A percentile compares a stretch with the other conserved stretches of the same genome.
phyloP scores from a whole-genome alignment of 1,140 invertebrate species.

The Trichoplusia ni region DNA sequence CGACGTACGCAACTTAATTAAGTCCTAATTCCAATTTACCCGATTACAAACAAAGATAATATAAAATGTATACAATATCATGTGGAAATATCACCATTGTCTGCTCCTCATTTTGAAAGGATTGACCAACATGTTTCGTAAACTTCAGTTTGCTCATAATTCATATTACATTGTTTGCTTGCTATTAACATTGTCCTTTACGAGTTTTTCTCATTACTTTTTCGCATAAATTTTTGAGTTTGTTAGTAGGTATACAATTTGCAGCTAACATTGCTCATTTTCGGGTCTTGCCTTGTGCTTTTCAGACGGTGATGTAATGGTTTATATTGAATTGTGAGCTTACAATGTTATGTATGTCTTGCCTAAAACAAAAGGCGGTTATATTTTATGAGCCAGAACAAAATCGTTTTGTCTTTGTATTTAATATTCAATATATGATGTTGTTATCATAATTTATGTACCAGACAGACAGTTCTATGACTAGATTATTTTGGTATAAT shows the following conservation, averaged over 20 bases:
- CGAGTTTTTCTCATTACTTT: constrained; percentile 18
- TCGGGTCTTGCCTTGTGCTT: too few species aligned
- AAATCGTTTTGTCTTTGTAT: constrained; percentile 15
- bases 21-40: background rate
- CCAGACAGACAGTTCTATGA: too few species aligned
- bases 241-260: too few species aligned
- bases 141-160: constrained; percentile 2
- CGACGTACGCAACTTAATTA: background rate
- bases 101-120: constrained; percentile 3
- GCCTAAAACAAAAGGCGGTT: constrained; percentile 1
- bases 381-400: constrained; percentile 21
- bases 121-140: constrained; percentile 29
- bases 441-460: too few species aligned
- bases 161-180: constrained; percentile 20
- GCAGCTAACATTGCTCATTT: too few species aligned
- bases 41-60: background rate
- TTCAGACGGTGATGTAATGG: background rate
- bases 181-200: background rate
- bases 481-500: too few species aligned
- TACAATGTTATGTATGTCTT: background rate
- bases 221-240: constrained; percentile 29
- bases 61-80: constrained; percentile 8
- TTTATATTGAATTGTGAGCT: too few species aligned
- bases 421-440: too few species aligned
- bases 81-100: constrained; percentile 6